Evolutionary conservation across 2,888 invertebrate genomes (phyloP).

Genomic region (Athalia cordata): DNA sequence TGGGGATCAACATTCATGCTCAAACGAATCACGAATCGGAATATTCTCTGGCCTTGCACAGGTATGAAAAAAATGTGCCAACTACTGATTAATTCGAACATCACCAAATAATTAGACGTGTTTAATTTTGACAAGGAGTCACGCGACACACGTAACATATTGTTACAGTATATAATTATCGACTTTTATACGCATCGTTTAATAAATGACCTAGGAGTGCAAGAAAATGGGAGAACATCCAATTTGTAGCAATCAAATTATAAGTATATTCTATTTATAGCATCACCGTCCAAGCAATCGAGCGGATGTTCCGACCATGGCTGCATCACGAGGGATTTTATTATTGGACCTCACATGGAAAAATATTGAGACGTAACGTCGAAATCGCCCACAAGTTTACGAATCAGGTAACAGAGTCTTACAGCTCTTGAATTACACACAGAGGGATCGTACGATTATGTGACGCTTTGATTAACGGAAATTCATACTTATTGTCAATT

Average conservation of each 20-base stretch:
- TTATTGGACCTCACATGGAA: constrained; percentile 54
- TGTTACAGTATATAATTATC: no score
- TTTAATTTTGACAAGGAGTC: no score
- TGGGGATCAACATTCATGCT: constrained; percentile 78
- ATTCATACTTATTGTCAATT: constrained; percentile 4
- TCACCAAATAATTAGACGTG: no score
- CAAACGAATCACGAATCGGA: constrained; percentile 73
- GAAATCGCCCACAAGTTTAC: constrained; percentile 55
- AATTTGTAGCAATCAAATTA: neutral
- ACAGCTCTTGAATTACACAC: neutral
- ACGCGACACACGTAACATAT: no score
- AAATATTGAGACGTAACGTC: constrained; percentile 50
- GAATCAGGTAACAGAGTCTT: constrained; percentile 51
- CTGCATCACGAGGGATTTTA: constrained; percentile 55
- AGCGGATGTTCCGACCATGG: constrained; percentile 57
- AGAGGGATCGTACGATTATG: neutral
- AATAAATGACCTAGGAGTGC: neutral
- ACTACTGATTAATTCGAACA: neutral
- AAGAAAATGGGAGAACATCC: neutral
- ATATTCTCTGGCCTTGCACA: constrained; percentile 75
- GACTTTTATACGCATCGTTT: neutral
- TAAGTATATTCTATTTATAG: constrained; percentile 25
- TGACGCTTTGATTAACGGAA: neutral
- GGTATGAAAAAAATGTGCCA: constrained; percentile 63
- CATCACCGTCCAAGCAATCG: constrained; percentile 35